These are phyloP conservation scores for Tokudaia tokunoshimensis DNA, from an alignment of 2,797 vertebrate genomes.

Conservation along the genomic window DNA sequence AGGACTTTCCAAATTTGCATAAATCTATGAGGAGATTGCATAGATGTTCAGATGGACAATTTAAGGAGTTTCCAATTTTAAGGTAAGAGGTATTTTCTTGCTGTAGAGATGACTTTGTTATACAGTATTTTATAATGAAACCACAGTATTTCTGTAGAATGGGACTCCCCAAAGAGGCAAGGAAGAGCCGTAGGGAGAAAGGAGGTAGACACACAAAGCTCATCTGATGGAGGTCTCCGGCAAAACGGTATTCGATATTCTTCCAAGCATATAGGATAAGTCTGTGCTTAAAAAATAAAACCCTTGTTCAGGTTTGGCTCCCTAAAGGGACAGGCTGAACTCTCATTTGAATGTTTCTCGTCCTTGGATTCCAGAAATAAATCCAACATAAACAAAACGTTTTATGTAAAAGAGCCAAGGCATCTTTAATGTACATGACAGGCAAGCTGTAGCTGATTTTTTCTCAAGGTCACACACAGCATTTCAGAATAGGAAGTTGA, in stretches of 20 bases:
- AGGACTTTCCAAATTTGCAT: background rate
- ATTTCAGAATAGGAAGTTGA: background rate
- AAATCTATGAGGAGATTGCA: background rate
- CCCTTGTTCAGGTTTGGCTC: conserved; percentile 1
- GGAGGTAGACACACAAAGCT: background rate
- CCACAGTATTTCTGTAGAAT: conserved; percentile 17
- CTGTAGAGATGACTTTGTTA: conserved; percentile 12
- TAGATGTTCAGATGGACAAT: conserved; percentile 7
- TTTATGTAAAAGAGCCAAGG: conserved; percentile 33
- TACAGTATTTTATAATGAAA: conserved; percentile 31
- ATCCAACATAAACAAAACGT: conserved; percentile 73
- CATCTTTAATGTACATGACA: conserved; percentile 16
- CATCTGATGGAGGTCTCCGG: background rate
- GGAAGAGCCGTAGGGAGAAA: background rate
- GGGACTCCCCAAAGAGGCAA: conserved; percentile 10
- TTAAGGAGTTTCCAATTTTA: conserved; percentile 44
- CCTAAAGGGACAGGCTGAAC: conserved; percentile 50
- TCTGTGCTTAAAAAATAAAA: conserved; percentile 49
- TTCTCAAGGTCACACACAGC: conserved; percentile 1
- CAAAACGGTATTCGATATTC: conserved; percentile 27
- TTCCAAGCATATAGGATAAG: conserved; percentile 19
- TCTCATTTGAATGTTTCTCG: conserved; percentile 57
- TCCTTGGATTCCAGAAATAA: conserved; percentile 68
- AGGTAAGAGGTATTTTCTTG: conserved; percentile 3
- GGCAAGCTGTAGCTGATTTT: conserved; percentile 14